Base-by-base conservation (phyloP, 2,888 invertebrate genomes). In the Tupiocoris notatus region DNA sequence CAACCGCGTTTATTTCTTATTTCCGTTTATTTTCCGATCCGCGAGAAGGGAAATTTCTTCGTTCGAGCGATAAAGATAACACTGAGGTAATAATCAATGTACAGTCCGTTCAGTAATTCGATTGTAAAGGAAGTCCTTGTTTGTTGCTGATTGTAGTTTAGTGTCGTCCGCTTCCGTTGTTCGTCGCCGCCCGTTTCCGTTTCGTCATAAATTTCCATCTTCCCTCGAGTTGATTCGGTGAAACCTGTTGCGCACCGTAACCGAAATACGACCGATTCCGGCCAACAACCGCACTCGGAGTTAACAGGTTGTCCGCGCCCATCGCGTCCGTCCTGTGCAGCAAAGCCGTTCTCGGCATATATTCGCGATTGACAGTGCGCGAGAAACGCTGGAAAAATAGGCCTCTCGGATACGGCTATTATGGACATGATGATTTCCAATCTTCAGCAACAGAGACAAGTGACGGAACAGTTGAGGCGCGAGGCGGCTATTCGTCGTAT, bases 381-480 rank as follows among this genome's bases (percentile, higher is more conserved):
- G 24, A n/a, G 18, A 2, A 62, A 81, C 81, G 81, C 81, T 81
- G 81, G 79, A 79, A 92, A 88, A 90, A 92, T 92, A 92, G 92
- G 92, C 89, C 91, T 92, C 86, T 92, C 92, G 86, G 91, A 92
- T 85, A 92, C 92, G 83, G 92, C 92, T 87, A 91, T 93, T 86
- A 92, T 94, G 91, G 93, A 93, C 88, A 92, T 94, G 90, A 93
- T 94, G 91, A 93, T 95, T 88, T 92, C 94, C 82, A 94, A 92
- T 85, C 88, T 96, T 83, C 96, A 96, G 86, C 96, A 96, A 87
- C 96, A 96, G 87, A 90, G 94, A 82, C 91, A 92, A 86, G 90
- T 96, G 80, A 96, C 95, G 77, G 96, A 96, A 84, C 97, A 97
- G 86, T 88, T 97, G 80, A 89, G 96, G 79, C 89, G 96, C 71